A percentile compares a stretch with the other conserved stretches of the same genome.
These are phyloP conservation scores for Sycobia sp. DNA, from an alignment of 1,140 invertebrate genomes.

Conservation along the genomic window DNA sequence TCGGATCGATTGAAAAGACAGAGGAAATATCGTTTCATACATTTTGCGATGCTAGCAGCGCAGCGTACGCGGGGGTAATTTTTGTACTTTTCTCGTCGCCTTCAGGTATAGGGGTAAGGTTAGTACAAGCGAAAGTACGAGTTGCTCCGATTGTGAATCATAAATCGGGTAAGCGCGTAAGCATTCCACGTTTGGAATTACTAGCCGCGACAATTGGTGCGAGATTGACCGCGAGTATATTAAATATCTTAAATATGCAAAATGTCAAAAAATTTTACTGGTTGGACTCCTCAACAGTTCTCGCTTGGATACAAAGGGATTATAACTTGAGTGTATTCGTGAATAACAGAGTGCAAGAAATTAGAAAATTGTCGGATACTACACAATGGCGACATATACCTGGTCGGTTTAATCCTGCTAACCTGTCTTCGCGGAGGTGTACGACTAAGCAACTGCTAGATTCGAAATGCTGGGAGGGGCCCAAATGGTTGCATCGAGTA, in stretches of 20 bases:
- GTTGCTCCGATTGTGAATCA: no score
- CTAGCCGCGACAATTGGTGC: not conserved
- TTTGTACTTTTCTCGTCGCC: no score
- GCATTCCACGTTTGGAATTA: no score
- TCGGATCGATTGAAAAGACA: not conserved
- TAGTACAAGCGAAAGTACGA: not conserved
- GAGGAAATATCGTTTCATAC: no score
- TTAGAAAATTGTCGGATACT: not conserved
- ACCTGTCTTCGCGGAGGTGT: no score
- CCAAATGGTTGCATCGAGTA: no score
- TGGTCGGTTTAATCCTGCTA: no score
- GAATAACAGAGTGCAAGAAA: conserved; percentile 16
- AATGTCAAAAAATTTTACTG: not conserved
- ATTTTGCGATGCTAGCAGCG: no score
- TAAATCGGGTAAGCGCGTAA: no score
- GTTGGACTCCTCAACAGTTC: conserved; percentile 36
- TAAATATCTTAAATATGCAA: no score
- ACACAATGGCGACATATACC: no score
- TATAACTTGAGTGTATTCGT: conserved; percentile 31
- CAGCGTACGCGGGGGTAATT: no score
- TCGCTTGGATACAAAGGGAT: conserved; percentile 25
- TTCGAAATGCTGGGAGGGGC: conserved; percentile 34
- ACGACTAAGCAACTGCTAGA: conserved; percentile 9
- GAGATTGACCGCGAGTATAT: not conserved
- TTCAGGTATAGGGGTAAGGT: not conserved